Evolutionary conservation across 2,797 vertebrate genomes (phyloP).

Genomic region (Acanthopagrus latus): DNA sequence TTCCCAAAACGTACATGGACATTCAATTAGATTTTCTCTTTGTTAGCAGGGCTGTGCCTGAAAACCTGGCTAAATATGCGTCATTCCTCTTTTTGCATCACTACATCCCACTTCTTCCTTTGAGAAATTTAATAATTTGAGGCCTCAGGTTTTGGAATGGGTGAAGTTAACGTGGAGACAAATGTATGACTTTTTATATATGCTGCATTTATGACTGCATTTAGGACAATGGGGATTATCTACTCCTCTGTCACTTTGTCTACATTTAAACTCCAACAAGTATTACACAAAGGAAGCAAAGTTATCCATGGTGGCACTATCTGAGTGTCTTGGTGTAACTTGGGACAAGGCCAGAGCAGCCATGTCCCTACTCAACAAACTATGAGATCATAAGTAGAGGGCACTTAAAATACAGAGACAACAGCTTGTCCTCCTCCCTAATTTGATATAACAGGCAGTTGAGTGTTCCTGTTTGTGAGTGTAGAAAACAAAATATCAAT

Average conservation of each 20-base stretch:
- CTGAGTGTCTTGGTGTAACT: slow-evolving; percentile 16
- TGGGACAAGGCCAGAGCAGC: slow-evolving; percentile 30
- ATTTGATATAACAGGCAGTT: slow-evolving; percentile 19
- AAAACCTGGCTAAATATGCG: not conserved
- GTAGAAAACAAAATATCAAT: slow-evolving; percentile 1
- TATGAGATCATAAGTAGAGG: slow-evolving; percentile 4
- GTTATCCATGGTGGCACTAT: slow-evolving; percentile 2
- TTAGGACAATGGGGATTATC: slow-evolving; percentile 11
- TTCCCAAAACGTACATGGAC: not conserved
- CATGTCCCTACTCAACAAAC: slow-evolving; percentile 13
- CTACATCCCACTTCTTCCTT: not conserved
- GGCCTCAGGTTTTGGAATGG: not conserved
- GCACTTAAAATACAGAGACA: slow-evolving; percentile 25
- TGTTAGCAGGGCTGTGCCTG: not conserved
- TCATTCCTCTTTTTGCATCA: slow-evolving; percentile 2
- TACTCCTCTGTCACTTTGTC: slow-evolving; percentile 16
- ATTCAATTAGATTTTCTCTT: not conserved
- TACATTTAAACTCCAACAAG: slow-evolving; percentile 26
- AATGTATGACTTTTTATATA: not conserved
- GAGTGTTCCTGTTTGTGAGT: not conserved
- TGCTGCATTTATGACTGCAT: slow-evolving; percentile 21
- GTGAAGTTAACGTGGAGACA: slow-evolving; percentile 3
- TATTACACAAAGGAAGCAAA: slow-evolving; percentile 28
- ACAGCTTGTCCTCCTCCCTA: slow-evolving; percentile 8
- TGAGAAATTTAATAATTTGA: not conserved